A percentile compares a stretch with the other conserved stretches of the same genome.
These are phyloP conservation scores for Trogon melanurus DNA, from an alignment of 2,113 vertebrate genomes.

Conservation along the genomic window DNA sequence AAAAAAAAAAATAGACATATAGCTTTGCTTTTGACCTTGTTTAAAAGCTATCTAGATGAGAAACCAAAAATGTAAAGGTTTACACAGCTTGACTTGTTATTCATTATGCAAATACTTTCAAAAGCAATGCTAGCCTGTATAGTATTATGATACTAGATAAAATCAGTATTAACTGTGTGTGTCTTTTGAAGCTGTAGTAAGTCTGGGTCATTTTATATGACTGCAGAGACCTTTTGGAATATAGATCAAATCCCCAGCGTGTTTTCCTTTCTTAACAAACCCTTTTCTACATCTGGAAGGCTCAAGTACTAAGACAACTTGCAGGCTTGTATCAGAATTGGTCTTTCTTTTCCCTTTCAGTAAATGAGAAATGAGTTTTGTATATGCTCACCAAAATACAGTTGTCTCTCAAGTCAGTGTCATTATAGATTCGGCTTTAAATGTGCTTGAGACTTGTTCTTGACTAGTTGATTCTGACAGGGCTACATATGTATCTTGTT, in stretches of 20 bases:
- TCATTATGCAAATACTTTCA: conserved; percentile 63
- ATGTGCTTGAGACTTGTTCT: background rate
- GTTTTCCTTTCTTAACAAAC: conserved; percentile 72
- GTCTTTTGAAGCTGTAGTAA: conserved; percentile 71
- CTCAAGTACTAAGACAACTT: conserved; percentile 15
- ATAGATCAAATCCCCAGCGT: conserved; percentile 70
- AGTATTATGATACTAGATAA: conserved; percentile 63
- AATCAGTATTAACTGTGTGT: conserved; percentile 66
- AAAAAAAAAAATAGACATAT: background rate
- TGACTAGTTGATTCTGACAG: conserved; percentile 47
- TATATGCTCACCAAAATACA: background rate
- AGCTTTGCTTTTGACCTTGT: conserved; percentile 42
- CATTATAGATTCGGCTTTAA: background rate
- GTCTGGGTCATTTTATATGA: conserved; percentile 64
- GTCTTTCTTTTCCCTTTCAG: conserved; percentile 37
- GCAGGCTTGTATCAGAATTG: background rate
- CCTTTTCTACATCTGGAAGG: conserved; percentile 51
- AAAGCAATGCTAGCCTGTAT: conserved; percentile 45
- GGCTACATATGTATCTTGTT: conserved; percentile 50
- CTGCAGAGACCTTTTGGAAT: conserved; percentile 70
- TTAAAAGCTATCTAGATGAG: conserved; percentile 39
- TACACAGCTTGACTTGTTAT: conserved; percentile 46
- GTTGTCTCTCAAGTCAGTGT: conserved; percentile 21
- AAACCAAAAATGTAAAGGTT: conserved; percentile 44
- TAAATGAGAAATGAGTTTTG: conserved; percentile 9